Percentiles rank a stretch among this genome's conserved stretches.
phyloP scores from a whole-genome alignment of 1,140 invertebrate species.

The Portunus trituberculatus region DNA sequence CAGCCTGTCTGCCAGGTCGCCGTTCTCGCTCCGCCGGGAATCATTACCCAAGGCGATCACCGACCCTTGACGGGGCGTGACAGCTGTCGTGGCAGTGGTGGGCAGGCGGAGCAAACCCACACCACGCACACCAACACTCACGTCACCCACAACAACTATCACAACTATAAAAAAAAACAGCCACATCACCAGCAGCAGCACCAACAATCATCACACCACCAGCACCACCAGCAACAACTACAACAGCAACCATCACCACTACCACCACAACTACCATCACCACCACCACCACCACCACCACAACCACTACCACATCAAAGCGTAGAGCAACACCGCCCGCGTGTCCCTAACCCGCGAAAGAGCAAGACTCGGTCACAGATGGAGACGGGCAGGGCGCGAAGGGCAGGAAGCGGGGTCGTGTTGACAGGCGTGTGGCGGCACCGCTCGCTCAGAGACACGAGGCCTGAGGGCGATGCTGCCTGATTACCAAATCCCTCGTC shows the following conservation, averaged over 20 bases:
- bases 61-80: neutral
- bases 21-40: neutral
- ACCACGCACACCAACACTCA: constrained; percentile 4
- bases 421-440: no score
- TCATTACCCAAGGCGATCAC: constrained; percentile 34
- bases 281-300: neutral
- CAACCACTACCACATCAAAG: neutral
- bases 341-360: no score
- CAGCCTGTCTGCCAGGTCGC: constrained; percentile 65
- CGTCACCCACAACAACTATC: neutral
- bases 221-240: neutral
- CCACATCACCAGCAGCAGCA: neutral
- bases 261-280: neutral
- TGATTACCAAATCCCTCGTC: neutral
- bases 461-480: no score
- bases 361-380: no score
- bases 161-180: neutral
- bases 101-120: no score
- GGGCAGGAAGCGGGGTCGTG: no score
- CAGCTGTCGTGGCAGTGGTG: neutral
- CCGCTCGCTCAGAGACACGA: neutral
- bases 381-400: no score
- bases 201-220: neutral
- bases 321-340: neutral
- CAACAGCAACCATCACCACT: neutral